Percentiles rank a stretch among this genome's conserved stretches.
Conservation (phyloP, 2,888 invertebrate species). For the Dorcus hopei region DNA sequence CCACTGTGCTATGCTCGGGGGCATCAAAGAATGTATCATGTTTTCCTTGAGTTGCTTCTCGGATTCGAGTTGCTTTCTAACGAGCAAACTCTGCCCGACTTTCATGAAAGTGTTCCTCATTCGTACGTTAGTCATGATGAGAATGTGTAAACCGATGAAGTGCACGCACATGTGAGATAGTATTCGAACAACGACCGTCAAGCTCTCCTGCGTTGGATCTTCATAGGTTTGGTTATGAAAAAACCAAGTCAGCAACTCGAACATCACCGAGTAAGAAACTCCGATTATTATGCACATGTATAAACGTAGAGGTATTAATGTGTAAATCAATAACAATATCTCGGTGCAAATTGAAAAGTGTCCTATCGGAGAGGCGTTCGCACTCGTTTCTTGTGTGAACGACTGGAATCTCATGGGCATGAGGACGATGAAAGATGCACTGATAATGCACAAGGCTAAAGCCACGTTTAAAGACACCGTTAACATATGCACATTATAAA, state of each 20-base stretch:
- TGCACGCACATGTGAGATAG: conserved; percentile 87
- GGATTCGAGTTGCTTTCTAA: conserved; percentile 84
- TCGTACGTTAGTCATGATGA: conserved; percentile 88
- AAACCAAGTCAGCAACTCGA: conserved; percentile 69
- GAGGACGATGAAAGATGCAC: conserved; percentile 62
- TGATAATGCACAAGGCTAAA: conserved; percentile 65
- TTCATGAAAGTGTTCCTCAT: conserved; percentile 96
- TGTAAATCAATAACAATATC: conserved; percentile 87
- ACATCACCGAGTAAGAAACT: conserved; percentile 76
- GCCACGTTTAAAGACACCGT: conserved; percentile 72
- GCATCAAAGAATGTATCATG: conserved; percentile 98
- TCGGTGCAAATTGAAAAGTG: conserved; percentile 83
- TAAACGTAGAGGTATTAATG: conserved; percentile 86
- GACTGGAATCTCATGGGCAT: conserved; percentile 58
- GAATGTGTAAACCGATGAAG: conserved; percentile 84
- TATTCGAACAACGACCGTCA: conserved; percentile 64
- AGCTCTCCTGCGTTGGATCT: conserved; percentile 26
- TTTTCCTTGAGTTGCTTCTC: conserved; percentile 94
- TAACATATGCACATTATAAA: conserved; percentile 66
- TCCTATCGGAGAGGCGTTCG: conserved; percentile 48
- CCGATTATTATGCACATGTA: conserved; percentile 81
- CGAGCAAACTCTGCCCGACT: conserved; percentile 88
- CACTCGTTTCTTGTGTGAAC: conserved; percentile 60
- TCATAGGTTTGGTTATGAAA: conserved; percentile 32
- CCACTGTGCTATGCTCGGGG: conserved; percentile 87